Evolutionary conservation across 30 jellyfish, hydroid and myxozoan genomes (phyloP).

Genomic region (Sanderia malayensis): DNA sequence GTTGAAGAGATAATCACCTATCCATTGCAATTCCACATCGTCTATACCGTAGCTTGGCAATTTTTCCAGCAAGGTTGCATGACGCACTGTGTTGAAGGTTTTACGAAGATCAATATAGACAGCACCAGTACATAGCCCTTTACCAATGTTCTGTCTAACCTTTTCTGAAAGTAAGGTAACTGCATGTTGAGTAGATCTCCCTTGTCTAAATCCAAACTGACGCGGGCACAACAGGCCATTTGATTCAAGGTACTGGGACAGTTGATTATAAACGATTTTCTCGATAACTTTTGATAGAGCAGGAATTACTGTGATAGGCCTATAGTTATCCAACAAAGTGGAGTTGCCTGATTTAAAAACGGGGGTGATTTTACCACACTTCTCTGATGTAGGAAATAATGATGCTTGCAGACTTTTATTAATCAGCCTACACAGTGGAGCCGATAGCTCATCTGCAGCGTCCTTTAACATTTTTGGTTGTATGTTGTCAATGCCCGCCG

Average conservation of each 20-base stretch:
- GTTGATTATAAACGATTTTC: constrained; percentile 61
- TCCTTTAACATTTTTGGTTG: constrained; percentile 60
- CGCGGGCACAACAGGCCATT: constrained; percentile 52
- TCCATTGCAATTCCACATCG: constrained; percentile 30
- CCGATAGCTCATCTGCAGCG: constrained; percentile 45
- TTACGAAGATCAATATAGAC: constrained; percentile 31
- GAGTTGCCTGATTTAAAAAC: constrained; percentile 58
- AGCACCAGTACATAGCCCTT: constrained; percentile 64
- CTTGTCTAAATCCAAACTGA: constrained; percentile 61
- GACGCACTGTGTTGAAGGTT: constrained; percentile 63
- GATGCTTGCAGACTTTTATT: constrained; percentile 55
- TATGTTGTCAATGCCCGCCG: constrained; percentile 50
- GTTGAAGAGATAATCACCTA: constrained; percentile 39
- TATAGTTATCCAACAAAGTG: constrained; percentile 55
- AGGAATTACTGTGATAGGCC: constrained; percentile 66
- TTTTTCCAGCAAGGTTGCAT: constrained; percentile 19
- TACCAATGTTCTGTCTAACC: constrained; percentile 57
- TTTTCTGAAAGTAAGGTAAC: constrained; percentile 52
- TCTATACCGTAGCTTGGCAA: constrained; percentile 50
- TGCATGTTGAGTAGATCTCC: constrained; percentile 51
- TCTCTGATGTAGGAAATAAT: constrained; percentile 56
- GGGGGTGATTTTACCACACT: constrained; percentile 61
- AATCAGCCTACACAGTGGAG: constrained; percentile 58
- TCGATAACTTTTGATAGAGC: constrained; percentile 51
- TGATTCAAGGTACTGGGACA: constrained; percentile 25